These are phyloP conservation scores for Phaethornis superciliosus DNA, from an alignment of 2,113 vertebrate genomes.

Conservation along the genomic window DNA sequence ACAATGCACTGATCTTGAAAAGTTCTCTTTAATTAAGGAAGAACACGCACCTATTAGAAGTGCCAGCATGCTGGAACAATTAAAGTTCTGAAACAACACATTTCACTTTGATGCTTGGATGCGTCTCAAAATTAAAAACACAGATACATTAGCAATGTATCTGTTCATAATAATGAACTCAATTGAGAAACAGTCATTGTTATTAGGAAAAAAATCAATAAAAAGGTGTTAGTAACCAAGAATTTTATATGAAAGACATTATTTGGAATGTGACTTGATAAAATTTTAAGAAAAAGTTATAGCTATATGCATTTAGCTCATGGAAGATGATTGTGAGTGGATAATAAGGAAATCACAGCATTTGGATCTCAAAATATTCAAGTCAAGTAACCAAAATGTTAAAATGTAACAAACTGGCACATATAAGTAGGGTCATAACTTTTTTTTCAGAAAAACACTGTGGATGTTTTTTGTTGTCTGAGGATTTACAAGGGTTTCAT, in stretches of 20 bases:
- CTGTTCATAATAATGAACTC: constrained; percentile 8
- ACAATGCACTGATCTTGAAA: constrained; percentile 32
- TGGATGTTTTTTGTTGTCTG: not conserved
- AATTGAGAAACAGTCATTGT: not conserved
- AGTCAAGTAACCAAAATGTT: constrained; percentile 8
- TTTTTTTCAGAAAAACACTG: not conserved
- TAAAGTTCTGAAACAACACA: constrained; percentile 50
- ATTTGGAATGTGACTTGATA: not conserved
- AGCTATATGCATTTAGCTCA: not conserved
- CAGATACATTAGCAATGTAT: constrained; percentile 11
- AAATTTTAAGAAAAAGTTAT: not conserved
- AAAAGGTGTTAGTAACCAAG: not conserved
- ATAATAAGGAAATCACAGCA: not conserved
- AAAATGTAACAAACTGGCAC: not conserved
- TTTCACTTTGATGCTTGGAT: constrained; percentile 43
- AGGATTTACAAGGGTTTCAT: not conserved
- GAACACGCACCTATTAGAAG: constrained; percentile 26
- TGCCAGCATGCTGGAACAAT: constrained; percentile 50
- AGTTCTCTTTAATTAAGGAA: constrained; percentile 58
- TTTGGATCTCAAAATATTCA: not conserved
- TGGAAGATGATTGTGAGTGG: not conserved
- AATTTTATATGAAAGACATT: constrained; percentile 7
- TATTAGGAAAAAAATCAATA: not conserved
- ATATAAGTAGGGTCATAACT: not conserved
- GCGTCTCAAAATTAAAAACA: constrained; percentile 36